These are phyloP conservation scores for Acanthosoma haemorrhoidale DNA, from an alignment of 2,888 invertebrate species.

Conservation along the genomic window DNA sequence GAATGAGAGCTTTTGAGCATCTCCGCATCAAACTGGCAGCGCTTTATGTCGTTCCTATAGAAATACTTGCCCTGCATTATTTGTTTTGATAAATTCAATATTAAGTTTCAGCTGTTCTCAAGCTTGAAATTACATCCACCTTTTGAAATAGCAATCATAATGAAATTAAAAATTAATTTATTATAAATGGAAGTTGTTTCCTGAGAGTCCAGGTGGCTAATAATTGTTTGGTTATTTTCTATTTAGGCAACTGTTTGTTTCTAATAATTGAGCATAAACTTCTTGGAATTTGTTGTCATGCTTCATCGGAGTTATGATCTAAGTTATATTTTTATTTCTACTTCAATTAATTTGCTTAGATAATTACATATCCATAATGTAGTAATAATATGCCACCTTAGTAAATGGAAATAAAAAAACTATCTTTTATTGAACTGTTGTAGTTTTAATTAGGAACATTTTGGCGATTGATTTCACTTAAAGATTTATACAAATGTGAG, in stretches of 20 bases:
- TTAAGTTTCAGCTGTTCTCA: background rate
- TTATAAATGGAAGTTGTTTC: background rate
- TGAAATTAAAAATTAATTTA: background rate
- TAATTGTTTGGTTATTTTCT: background rate
- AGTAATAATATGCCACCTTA: too few relatives aligned
- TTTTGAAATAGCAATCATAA: background rate
- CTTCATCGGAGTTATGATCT: too few relatives aligned
- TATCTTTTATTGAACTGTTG: too few relatives aligned
- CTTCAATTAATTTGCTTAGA: too few relatives aligned
- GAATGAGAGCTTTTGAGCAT: slow-evolving; percentile 25
- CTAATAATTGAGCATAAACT: too few relatives aligned
- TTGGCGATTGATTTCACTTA: too few relatives aligned
- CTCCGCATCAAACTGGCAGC: slow-evolving; percentile 19
- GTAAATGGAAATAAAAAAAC: too few relatives aligned
- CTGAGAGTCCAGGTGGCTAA: background rate
- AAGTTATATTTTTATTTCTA: too few relatives aligned
- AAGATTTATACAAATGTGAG: too few relatives aligned
- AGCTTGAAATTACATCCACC: background rate
- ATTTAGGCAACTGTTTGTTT: slow-evolving; percentile 4
- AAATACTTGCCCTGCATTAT: slow-evolving; percentile 24
- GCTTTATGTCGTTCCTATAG: slow-evolving; percentile 25
- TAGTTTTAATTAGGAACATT: too few relatives aligned
- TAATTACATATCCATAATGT: too few relatives aligned
- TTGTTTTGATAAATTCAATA: background rate
- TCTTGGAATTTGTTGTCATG: too few relatives aligned